These are phyloP conservation scores for Beroe forskalii DNA, from an alignment of 37 sponge, comb jelly and placozoan species.

Conservation along the genomic window DNA sequence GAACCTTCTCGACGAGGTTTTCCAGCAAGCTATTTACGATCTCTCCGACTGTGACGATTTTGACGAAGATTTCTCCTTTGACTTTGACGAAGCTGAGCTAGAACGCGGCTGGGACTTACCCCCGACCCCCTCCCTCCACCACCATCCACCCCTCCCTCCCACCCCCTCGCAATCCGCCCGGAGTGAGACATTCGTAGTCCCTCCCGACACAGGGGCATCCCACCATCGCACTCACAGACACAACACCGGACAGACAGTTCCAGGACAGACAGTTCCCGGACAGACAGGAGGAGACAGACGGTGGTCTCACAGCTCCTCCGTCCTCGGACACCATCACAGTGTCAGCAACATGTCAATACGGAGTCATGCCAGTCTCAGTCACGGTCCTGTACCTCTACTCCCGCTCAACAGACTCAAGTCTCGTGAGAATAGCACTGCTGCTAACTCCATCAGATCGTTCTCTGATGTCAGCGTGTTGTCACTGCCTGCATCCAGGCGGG, in stretches of 20 bases:
- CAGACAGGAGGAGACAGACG: no score
- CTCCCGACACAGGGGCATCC: no score
- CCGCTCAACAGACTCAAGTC: constrained; percentile 25
- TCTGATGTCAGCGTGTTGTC: constrained; percentile 18
- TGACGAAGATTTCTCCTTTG: not conserved
- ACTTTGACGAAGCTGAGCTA: not conserved
- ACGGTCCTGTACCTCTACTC: constrained; percentile 1
- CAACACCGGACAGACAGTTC: no score
- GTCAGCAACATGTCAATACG: no score
- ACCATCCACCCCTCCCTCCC: constrained; percentile 40
- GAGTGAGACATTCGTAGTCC: no score
- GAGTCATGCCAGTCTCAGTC: not conserved
- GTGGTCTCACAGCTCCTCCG: no score
- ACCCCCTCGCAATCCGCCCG: not conserved
- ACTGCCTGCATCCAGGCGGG: not conserved
- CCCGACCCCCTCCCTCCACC: constrained; percentile 29
- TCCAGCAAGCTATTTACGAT: constrained; percentile 11
- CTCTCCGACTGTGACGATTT: not conserved
- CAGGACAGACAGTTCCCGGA: not conserved
- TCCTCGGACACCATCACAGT: no score
- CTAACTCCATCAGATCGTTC: not conserved
- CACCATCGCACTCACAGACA: no score
- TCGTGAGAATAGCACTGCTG: not conserved
- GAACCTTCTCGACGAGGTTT: no score
- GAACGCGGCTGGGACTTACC: constrained; percentile 16